These are phyloP conservation scores for Halichoeres trimaculatus DNA, from an alignment of 2,113 vertebrate genomes.

Conservation along the genomic window DNA sequence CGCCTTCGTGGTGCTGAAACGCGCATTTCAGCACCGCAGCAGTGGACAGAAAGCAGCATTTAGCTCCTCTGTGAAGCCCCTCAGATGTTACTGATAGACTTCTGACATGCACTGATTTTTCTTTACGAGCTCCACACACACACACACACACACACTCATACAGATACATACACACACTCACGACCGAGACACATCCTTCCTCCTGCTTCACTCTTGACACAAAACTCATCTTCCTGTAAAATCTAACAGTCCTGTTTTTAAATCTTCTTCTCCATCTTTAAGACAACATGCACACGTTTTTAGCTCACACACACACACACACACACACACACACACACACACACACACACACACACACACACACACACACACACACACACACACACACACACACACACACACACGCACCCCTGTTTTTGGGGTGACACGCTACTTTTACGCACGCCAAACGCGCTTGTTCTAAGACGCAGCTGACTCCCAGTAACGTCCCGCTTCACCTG, in stretches of 20 bases:
- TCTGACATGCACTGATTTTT: neutral
- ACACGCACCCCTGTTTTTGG: too few relatives aligned
- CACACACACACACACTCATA: neutral
- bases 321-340: too few relatives aligned
- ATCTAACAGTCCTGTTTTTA: neutral
- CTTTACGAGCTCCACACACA: neutral
- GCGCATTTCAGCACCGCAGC: neutral
- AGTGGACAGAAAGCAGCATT: neutral
- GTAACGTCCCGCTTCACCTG: neutral
- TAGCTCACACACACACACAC: neutral
- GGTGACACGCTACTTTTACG: too few relatives aligned
- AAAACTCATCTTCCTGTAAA: neutral
- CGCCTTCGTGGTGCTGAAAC: slow-evolving; percentile 27
- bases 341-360: too few relatives aligned
- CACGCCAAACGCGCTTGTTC: too few relatives aligned
- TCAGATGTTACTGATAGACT: neutral
- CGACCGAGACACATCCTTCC: too few relatives aligned
- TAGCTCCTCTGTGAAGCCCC: neutral
- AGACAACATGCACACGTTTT: neutral
- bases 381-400: too few relatives aligned
- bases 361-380: too few relatives aligned
- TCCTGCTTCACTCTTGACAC: slow-evolving; percentile 5
- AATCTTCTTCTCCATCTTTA: neutral
- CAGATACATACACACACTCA: too few relatives aligned
- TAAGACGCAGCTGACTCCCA: neutral